Percentiles rank a stretch among this genome's conserved stretches.
These are phyloP conservation scores for Scleropages formosus DNA, from an alignment of 2,797 vertebrate genomes.

Conservation along the genomic window DNA sequence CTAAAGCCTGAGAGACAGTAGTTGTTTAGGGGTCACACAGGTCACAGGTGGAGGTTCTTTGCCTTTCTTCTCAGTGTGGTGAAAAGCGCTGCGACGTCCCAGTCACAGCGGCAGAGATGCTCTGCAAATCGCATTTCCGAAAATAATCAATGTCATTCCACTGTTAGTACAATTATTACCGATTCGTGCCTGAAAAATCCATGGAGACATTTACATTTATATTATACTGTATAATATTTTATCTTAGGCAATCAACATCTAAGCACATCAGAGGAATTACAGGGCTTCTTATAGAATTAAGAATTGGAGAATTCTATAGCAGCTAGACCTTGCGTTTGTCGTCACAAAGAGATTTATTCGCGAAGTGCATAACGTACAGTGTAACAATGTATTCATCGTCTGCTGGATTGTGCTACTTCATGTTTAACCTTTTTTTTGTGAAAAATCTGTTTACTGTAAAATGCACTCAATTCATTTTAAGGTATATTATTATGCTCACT, in stretches of 20 bases:
- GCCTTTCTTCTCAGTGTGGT: too few species aligned
- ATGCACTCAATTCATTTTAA: not conserved
- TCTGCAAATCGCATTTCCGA: too few species aligned
- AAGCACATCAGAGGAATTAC: not conserved
- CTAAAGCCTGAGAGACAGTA: too few species aligned
- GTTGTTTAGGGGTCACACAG: too few species aligned
- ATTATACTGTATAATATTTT: constrained; percentile 28
- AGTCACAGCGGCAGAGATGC: too few species aligned
- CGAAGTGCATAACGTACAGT: too few species aligned
- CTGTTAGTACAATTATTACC: not conserved
- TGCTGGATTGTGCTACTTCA: too few species aligned
- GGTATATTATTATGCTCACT: too few species aligned
- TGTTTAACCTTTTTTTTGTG: not conserved
- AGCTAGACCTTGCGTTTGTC: too few species aligned
- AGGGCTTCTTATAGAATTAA: not conserved
- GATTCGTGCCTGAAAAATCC: constrained; percentile 9
- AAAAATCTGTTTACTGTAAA: not conserved
- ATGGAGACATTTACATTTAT: not conserved
- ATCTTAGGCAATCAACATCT: not conserved
- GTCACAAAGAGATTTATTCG: too few species aligned
- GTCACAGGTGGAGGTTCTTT: too few species aligned
- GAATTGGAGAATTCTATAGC: not conserved
- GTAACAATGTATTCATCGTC: not conserved
- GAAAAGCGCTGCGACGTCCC: too few species aligned
- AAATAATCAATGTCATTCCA: not conserved